Evolutionary conservation across 2,888 invertebrate species (phyloP).

Genomic region (Theretra japonica): DNA sequence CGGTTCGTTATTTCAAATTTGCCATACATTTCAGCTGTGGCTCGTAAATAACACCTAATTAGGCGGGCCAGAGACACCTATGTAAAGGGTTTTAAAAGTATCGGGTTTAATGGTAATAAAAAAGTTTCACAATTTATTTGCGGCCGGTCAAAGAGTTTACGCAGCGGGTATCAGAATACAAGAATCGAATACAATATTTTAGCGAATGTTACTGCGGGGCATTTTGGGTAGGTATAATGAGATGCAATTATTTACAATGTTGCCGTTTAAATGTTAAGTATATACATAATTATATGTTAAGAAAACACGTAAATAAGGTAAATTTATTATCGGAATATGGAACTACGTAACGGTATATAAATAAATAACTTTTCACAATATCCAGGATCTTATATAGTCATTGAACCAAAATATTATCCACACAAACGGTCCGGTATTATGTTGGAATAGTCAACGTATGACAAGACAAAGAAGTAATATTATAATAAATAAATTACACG

Average conservation of each 20-base stretch:
- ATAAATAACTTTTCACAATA: no score
- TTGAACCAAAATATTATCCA: no score
- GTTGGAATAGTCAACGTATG: no score
- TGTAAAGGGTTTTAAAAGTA: conserved; percentile 13
- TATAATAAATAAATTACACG: not conserved
- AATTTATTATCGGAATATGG: no score
- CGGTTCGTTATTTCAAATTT: not conserved
- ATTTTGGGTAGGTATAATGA: conserved; percentile 12
- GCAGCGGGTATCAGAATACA: conserved; percentile 17
- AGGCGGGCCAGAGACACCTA: conserved; percentile 12
- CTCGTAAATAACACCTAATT: conserved; percentile 21
- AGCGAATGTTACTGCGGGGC: conserved; percentile 11
- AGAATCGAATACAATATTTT: conserved; percentile 23
- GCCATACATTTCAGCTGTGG: not conserved
- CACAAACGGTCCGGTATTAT: no score
- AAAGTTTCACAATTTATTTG: conserved; percentile 22
- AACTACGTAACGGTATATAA: no score
- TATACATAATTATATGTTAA: not conserved
- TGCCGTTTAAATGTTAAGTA: not conserved
- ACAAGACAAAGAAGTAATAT: no score
- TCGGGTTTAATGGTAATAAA: conserved; percentile 6
- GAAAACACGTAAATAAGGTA: not conserved
- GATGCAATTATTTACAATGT: conserved; percentile 9
- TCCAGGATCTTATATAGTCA: no score
- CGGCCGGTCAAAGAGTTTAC: conserved; percentile 16